Conservation (phyloP, 2,888 invertebrate genomes). For the Troides helena region DNA sequence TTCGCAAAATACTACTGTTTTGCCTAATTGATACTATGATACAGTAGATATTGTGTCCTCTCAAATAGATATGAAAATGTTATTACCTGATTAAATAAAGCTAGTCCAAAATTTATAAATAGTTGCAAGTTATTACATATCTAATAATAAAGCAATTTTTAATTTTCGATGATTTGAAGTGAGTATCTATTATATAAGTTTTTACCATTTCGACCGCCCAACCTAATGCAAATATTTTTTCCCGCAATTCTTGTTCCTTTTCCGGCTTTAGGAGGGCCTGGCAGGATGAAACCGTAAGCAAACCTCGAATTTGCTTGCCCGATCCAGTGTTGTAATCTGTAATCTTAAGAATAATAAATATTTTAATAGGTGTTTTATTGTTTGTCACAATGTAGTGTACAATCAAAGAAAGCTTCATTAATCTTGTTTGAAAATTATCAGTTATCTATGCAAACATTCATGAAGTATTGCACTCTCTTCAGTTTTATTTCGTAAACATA, state of each 20-base stretch:
- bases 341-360: slow-evolving; percentile 73
- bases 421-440: no score
- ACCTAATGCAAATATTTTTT: slow-evolving; percentile 87
- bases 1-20: not conserved
- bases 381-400: not conserved
- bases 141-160: no score
- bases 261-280: slow-evolving; percentile 84
- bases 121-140: no score
- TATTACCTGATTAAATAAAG: no score
- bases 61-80: no score
- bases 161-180: not conserved
- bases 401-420: not conserved
- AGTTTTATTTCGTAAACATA: no score
- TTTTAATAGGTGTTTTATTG: no score
- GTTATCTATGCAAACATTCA: no score
- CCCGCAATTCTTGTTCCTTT: slow-evolving; percentile 84
- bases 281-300: slow-evolving; percentile 87
- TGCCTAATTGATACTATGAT: not conserved
- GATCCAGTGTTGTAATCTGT: slow-evolving; percentile 94
- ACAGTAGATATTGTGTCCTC: no score
- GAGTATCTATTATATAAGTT: not conserved
- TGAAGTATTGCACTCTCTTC: no score
- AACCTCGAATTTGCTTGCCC: slow-evolving; percentile 92
- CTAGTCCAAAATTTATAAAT: no score
- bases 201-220: slow-evolving; percentile 97